Conservation (phyloP, 92 coral and sea anemone genomes). For the Phenganax subtilis region DNA sequence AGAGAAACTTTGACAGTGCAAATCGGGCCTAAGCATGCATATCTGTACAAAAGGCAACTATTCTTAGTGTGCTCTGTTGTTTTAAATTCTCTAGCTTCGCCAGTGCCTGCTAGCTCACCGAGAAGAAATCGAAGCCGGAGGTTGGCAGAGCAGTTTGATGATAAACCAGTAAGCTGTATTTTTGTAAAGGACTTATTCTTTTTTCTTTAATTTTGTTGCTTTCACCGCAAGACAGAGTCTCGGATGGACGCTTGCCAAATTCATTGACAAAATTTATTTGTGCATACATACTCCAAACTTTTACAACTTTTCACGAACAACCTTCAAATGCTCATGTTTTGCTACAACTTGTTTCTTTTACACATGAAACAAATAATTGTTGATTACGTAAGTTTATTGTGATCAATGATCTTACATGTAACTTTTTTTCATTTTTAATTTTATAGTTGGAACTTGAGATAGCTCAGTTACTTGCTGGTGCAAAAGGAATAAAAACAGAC, state of each 20-base stretch:
- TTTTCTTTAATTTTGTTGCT: neutral
- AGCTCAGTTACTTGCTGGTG: constrained; percentile 70
- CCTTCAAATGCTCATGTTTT: too few species aligned
- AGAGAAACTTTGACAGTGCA: too few species aligned
- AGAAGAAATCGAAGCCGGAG: constrained; percentile 68
- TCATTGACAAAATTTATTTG: too few species aligned
- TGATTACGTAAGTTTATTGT: too few species aligned
- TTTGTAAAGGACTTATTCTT: neutral
- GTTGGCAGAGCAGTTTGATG: constrained; percentile 80
- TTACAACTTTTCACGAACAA: too few species aligned
- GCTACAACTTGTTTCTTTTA: neutral
- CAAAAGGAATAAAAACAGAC: constrained; percentile 66
- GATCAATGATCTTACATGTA: too few species aligned
- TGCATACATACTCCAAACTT: too few species aligned
- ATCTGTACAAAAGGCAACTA: neutral
- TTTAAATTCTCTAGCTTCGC: constrained; percentile 46
- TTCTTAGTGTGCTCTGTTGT: neutral
- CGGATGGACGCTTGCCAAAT: too few species aligned
- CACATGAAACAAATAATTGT: neutral
- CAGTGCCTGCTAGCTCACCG: constrained; percentile 53
- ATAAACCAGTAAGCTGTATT: constrained; percentile 67
- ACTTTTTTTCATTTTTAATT: too few species aligned
- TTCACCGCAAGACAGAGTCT: neutral
- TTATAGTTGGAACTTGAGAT: constrained; percentile 83
- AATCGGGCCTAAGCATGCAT: too few species aligned